Evolutionary conservation across 37 sponge, comb jelly and placozoan genomes (phyloP).

Genomic region (Axinella damicornis): DNA sequence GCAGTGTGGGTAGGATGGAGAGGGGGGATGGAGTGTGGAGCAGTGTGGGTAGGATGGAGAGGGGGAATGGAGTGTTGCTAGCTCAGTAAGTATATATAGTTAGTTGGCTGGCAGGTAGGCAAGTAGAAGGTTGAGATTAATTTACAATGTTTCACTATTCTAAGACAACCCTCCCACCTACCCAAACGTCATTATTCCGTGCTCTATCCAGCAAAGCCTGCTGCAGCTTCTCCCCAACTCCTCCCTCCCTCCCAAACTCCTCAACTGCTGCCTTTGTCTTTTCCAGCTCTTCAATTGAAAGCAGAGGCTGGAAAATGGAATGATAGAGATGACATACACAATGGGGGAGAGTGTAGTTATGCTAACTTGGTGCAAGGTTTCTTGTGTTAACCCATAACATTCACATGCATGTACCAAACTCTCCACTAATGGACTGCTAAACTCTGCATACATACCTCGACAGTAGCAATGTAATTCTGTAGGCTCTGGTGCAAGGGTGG

Average conservation of each 20-base stretch:
- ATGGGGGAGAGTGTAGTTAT: background rate
- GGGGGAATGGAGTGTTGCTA: too few relatives aligned
- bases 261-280: conserved; percentile 64
- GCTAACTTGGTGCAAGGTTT: background rate
- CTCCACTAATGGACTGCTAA: too few relatives aligned
- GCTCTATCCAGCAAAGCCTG: conserved; percentile 69
- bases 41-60: too few relatives aligned
- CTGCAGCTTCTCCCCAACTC: conserved; percentile 80
- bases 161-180: background rate
- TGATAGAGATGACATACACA: too few relatives aligned
- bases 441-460: conserved; percentile 30
- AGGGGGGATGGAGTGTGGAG: too few relatives aligned
- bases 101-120: too few relatives aligned
- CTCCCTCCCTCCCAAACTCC: conserved; percentile 78
- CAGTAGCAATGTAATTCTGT: conserved; percentile 37
- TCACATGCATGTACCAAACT: too few relatives aligned
- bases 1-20: too few relatives aligned
- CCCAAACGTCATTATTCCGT: conserved; percentile 75
- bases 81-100: too few relatives aligned
- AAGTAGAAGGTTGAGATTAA: too few relatives aligned
- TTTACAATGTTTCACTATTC: too few relatives aligned
- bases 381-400: too few relatives aligned
- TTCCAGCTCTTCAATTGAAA: conserved; percentile 67
- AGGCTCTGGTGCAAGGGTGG: conserved; percentile 85
- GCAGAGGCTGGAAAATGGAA: conserved; percentile 50